Conservation (phyloP, 64 coral and sea anemone species). For the Stylophora pistillata region DNA sequence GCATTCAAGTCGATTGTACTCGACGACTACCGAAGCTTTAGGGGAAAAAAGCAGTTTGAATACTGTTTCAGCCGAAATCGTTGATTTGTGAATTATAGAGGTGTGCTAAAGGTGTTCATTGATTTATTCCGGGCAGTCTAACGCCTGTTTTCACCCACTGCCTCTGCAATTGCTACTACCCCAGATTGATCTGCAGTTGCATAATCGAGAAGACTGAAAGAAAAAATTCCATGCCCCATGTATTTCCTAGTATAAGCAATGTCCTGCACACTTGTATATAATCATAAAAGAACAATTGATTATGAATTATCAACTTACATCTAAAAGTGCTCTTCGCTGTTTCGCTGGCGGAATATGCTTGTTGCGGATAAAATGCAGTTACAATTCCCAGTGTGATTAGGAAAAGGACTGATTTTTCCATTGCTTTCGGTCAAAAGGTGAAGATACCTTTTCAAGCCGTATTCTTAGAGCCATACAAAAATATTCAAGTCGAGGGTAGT, state of each 20-base stretch:
- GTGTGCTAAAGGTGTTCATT: no score
- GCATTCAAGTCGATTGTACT: no score
- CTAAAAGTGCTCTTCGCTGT: background rate
- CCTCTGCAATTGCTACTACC: no score
- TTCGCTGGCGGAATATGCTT: background rate
- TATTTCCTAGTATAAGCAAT: background rate
- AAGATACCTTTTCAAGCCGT: background rate
- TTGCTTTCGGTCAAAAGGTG: background rate
- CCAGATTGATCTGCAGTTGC: no score
- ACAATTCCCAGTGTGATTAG: background rate
- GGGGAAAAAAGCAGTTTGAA: no score
- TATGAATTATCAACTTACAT: conserved; percentile 27
- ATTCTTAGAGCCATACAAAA: background rate
- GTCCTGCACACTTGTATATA: background rate
- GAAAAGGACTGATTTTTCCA: background rate
- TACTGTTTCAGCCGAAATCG: no score
- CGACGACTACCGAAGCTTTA: no score
- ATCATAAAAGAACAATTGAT: background rate
- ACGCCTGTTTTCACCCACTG: no score
- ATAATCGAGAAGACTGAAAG: no score
- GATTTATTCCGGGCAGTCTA: no score
- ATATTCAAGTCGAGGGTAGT: background rate
- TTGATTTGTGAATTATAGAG: no score
- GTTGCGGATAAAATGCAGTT: background rate
- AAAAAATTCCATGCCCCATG: background rate